Evolutionary conservation across 2,888 invertebrate species (phyloP), one percentile per base, ranked within the genome.

Genomic region (Tetropium fuscum): DNA sequence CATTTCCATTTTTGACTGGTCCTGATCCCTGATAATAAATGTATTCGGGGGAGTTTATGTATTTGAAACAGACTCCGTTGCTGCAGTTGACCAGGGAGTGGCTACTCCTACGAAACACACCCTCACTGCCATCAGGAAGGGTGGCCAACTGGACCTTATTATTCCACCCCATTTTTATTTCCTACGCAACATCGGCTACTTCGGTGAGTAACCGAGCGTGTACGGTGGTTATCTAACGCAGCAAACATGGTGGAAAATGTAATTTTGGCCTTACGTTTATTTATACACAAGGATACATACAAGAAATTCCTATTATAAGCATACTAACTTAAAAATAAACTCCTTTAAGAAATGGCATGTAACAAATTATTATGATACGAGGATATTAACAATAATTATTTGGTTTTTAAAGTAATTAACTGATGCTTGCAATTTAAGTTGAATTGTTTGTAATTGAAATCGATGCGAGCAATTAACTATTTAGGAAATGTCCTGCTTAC

Each of bases 1-100:
- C 70, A 80, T 78, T 80, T 79, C 79, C 80, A 80, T 81, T 80
- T 80, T 80, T 78, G 80, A 80, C 79, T 77, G 75, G 74, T 75
- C 75, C 72, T 78, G 78, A 80, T 80, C 81, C 78, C 75, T 56
- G 63, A 74, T 79, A 77, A 80, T 80, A 79, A 79, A 80, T 79
- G 78, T 75, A 71, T 69, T 68, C 68, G 76, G 77, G 79, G 76
- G 77, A 74, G 74, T 72, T 68, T 70, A 70, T 73, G 53, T 44
- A 41, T 59, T 56, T 53, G 49, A 49, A 58, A 60, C 58, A 58
- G 58, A 58, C 57, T 57, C 54, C 58, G 53, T 25, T 44, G 27
- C 30, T 54, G 54, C 53, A 63, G 58, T 62, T 62, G 66, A 66
- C 66, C 62, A 56, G 66, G 66, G 66, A 62, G 64, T 64, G 66